phyloP scores from a whole-genome alignment of 2,113 vertebrate species.

The Indicator maculatus region DNA sequence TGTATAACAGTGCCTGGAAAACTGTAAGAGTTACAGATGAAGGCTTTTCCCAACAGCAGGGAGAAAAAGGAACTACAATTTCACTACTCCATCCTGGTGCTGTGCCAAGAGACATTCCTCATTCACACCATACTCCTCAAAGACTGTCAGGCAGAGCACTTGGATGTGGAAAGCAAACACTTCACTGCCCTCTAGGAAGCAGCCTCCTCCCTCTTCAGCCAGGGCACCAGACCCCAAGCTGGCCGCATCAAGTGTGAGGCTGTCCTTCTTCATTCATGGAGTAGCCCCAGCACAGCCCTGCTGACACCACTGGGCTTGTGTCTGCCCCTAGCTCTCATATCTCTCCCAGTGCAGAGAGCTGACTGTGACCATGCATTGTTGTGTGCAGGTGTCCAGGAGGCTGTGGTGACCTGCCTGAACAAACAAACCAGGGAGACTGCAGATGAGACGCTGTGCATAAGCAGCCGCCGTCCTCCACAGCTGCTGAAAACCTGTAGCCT shows the following conservation, averaged over 20 bases:
- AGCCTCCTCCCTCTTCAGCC: neutral
- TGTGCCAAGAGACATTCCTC: neutral
- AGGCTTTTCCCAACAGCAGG: neutral
- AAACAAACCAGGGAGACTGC: constrained; percentile 88
- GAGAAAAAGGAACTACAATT: neutral
- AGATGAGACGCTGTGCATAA: constrained; percentile 84
- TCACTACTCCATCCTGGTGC: neutral
- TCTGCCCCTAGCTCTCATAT: neutral
- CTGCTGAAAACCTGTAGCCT: constrained; percentile 88
- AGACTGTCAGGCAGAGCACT: neutral
- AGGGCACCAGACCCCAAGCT: neutral
- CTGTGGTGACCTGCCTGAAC: constrained; percentile 93
- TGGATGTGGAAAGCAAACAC: neutral
- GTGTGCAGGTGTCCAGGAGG: constrained; percentile 90
- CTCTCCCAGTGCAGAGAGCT: neutral
- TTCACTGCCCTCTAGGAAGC: accelerated
- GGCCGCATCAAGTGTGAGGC: neutral
- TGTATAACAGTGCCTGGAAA: neutral
- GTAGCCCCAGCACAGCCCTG: neutral
- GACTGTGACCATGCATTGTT: constrained; percentile 56
- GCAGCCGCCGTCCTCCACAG: constrained; percentile 84
- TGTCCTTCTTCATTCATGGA: neutral
- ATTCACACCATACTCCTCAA: neutral
- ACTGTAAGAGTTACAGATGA: neutral
- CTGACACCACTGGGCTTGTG: neutral